Conservation (phyloP, 1,140 invertebrate species). For the Trichogramma pretiosum region DNA sequence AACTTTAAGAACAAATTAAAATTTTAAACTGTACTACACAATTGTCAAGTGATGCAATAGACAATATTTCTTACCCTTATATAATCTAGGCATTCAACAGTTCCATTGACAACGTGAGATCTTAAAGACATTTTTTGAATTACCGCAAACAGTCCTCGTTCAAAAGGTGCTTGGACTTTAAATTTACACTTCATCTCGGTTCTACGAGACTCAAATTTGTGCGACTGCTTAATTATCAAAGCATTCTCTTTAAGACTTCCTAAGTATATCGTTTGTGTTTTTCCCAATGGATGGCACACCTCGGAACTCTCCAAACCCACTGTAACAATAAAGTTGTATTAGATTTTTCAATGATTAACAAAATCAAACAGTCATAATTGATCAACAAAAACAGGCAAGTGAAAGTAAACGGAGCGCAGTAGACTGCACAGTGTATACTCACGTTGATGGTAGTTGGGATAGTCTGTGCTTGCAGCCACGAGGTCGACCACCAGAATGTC, state of each 20-base stretch:
- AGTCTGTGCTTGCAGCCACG: too few relatives aligned
- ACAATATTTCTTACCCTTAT: constrained; percentile 28
- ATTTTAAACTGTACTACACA: too few relatives aligned
- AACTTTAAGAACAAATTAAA: constrained; percentile 25
- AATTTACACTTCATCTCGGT: constrained; percentile 33
- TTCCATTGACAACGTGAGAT: constrained; percentile 18
- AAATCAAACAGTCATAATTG: background rate
- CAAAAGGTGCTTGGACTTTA: constrained; percentile 21
- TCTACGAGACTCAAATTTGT: constrained; percentile 23
- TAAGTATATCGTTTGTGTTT: constrained; percentile 9
- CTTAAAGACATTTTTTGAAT: constrained; percentile 34
- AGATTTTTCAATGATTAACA: too few relatives aligned
- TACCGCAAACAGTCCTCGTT: constrained; percentile 29
- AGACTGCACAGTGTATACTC: too few relatives aligned
- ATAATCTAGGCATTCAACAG: constrained; percentile 32
- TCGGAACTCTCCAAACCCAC: constrained; percentile 20
- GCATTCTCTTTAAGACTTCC: constrained; percentile 12
- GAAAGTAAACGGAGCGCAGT: too few relatives aligned
- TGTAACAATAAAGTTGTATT: too few relatives aligned
- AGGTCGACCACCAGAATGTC: too few relatives aligned
- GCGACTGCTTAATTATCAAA: constrained; percentile 19
- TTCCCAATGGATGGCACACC: constrained; percentile 23
- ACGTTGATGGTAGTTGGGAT: too few relatives aligned
- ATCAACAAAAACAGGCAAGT: background rate
- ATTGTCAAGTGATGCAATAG: too few relatives aligned